Conservation (phyloP, 2,888 invertebrate species). For the Myopa testacea region DNA sequence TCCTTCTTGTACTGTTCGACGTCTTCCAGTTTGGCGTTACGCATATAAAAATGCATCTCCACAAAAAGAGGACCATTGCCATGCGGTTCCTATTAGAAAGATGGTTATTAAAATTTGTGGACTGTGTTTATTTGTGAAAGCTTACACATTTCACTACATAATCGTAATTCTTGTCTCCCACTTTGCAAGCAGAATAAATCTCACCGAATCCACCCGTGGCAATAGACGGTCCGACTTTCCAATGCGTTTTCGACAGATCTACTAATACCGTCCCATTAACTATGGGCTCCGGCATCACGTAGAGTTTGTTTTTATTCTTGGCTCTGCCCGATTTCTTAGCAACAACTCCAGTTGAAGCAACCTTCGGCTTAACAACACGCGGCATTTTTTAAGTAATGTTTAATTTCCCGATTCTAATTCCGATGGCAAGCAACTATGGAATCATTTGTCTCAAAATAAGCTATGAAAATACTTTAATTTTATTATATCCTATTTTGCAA, state of each 20-base stretch:
- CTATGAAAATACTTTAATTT: neutral
- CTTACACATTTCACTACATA: conserved; percentile 86
- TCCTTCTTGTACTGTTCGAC: conserved; percentile 50
- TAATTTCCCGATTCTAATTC: neutral
- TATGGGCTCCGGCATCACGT: conserved; percentile 64
- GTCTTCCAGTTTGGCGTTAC: conserved; percentile 74
- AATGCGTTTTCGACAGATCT: conserved; percentile 82
- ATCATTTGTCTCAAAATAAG: neutral
- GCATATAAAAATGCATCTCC: conserved; percentile 77
- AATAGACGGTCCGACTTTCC: conserved; percentile 88
- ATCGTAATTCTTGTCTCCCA: conserved; percentile 73
- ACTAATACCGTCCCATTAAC: conserved; percentile 78
- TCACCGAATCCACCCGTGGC: conserved; percentile 95
- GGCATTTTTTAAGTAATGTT: conserved; percentile 52
- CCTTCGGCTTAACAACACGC: conserved; percentile 53
- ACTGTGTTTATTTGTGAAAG: neutral
- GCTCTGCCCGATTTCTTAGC: conserved; percentile 53
- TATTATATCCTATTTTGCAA: neutral
- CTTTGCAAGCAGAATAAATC: conserved; percentile 85
- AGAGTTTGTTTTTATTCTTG: conserved; percentile 61
- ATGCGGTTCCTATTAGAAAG: conserved; percentile 52
- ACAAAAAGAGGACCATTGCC: conserved; percentile 75
- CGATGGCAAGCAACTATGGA: neutral
- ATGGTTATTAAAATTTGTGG: neutral
- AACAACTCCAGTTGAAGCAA: conserved; percentile 15